Base-by-base conservation (phyloP, 2,888 invertebrate genomes). In the Epirrhoe alternata region DNA sequence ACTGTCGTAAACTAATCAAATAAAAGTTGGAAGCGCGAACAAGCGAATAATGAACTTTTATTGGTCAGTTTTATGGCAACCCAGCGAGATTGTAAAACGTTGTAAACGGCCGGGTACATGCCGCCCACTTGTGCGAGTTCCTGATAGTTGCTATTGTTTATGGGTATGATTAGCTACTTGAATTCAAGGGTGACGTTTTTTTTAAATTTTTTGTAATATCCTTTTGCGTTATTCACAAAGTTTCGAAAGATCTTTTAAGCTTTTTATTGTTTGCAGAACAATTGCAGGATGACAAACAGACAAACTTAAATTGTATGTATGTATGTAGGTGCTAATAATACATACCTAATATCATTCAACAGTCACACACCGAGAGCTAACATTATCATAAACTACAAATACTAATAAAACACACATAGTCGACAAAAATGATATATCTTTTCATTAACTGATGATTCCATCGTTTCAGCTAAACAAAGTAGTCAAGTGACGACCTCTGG, bases 41-140 rank as follows among this genome's bases (percentile, higher is more conserved):
- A 88, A 90, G 86, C 88, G 91, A 83, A 92, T 92, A 92, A 93
- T 93, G 92, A 89, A 91, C 85, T 92, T 94, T 94, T 93, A 94
- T 93, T 93, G 94, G 94, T 93, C 94, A 93, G 88, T 88, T 92
- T 92, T 92, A 92, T 87, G 86, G 76, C 83, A 76, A 87, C 93
- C 91, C 93, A 78, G 83, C 84, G 84, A 85, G 88, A 87, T 84
- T 86, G 88, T 92, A 87, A 89, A 86, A 70, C 65, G 74, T 77
- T 75, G 78, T 83, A 82, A 84, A 82, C 78, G 83, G 77, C 61
- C 63, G 69, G 75, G 82, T 81, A 74, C 72, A 76, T 71, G 68
- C 77, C 77, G 77, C 78, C 80, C 78, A 74, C 68, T 71, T 71
- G 64, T 67, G 62, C 10, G 50, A 30, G 53, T 50, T 50, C 49